Conservation (phyloP, 2,888 invertebrate genomes). For the Nephrotoma appendiculata region DNA sequence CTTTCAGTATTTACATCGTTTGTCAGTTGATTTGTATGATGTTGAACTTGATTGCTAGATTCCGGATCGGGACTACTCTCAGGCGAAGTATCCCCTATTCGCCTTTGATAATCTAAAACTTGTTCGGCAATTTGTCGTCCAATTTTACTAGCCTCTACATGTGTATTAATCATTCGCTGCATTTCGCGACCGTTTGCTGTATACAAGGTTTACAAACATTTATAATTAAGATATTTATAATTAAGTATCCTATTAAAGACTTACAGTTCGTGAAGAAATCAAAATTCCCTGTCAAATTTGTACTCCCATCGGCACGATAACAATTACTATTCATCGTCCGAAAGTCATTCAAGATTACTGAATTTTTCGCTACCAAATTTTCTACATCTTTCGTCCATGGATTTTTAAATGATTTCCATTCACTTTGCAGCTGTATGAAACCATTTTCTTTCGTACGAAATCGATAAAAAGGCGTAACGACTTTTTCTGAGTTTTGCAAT, state of each 20-base stretch:
- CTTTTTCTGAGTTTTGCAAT: constrained; percentile 44
- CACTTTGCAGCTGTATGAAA: constrained; percentile 56
- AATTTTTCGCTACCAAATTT: constrained; percentile 77
- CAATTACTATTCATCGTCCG: constrained; percentile 33
- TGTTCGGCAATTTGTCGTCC: constrained; percentile 73
- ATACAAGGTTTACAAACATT: background rate
- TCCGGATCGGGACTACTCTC: constrained; percentile 15
- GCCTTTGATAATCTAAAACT: constrained; percentile 44
- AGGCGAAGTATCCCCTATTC: constrained; percentile 36
- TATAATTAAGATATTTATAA: background rate
- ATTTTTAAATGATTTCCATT: constrained; percentile 80
- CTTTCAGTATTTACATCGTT: constrained; percentile 10
- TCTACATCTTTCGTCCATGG: constrained; percentile 95
- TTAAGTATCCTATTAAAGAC: constrained; percentile 9
- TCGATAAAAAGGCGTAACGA: constrained; percentile 57
- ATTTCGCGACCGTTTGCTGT: constrained; percentile 46
- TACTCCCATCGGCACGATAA: constrained; percentile 28
- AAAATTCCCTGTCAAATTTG: constrained; percentile 28
- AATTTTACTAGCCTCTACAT: constrained; percentile 71
- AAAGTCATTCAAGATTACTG: constrained; percentile 45
- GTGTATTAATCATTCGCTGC: constrained; percentile 55
- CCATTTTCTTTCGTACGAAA: constrained; percentile 68
- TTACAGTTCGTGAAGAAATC: constrained; percentile 42
- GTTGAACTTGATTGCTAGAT: background rate
- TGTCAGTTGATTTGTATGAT: background rate